These are phyloP conservation scores for Cryptocheilus praepositus DNA, from an alignment of 2,888 invertebrate species.

Conservation along the genomic window DNA sequence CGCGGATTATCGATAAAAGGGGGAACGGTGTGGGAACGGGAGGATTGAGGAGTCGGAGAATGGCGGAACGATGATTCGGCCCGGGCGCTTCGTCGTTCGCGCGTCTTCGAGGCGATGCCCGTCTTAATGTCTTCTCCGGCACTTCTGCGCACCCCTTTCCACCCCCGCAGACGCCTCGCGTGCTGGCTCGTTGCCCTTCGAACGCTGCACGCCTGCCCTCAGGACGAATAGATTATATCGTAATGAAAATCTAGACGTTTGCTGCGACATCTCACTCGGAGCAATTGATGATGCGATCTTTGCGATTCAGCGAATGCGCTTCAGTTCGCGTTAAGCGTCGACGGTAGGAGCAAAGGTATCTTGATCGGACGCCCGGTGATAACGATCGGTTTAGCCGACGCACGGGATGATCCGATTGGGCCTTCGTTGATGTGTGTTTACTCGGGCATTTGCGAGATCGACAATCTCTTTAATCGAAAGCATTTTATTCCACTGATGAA, in stretches of 20 bases:
- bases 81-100: slow-evolving; percentile 40
- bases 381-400: slow-evolving; percentile 7
- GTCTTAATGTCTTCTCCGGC: slow-evolving; percentile 29
- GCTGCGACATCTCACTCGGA: slow-evolving; percentile 17
- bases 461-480: too few relatives aligned
- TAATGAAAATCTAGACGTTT: slow-evolving; percentile 60
- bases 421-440: too few relatives aligned
- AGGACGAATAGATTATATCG: slow-evolving; percentile 43
- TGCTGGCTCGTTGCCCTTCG: slow-evolving; percentile 3
- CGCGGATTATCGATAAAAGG: slow-evolving; percentile 57
- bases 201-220: slow-evolving; percentile 19
- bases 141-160: too few relatives aligned
- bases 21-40: slow-evolving; percentile 3
- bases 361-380: slow-evolving; percentile 8
- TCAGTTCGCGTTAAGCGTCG: background rate
- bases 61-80: slow-evolving; percentile 39
- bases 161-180: slow-evolving; percentile 2
- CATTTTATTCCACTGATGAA: too few relatives aligned
- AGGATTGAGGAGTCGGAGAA: slow-evolving; percentile 12
- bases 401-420: too few relatives aligned
- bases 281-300: slow-evolving; percentile 41
- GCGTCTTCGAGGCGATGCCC: slow-evolving; percentile 22
- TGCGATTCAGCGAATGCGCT: slow-evolving; percentile 24
- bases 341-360: slow-evolving; percentile 15
- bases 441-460: too few relatives aligned